Base-by-base conservation (phyloP, 2,888 invertebrate genomes). In the Drosophila subsilvestris region DNA sequence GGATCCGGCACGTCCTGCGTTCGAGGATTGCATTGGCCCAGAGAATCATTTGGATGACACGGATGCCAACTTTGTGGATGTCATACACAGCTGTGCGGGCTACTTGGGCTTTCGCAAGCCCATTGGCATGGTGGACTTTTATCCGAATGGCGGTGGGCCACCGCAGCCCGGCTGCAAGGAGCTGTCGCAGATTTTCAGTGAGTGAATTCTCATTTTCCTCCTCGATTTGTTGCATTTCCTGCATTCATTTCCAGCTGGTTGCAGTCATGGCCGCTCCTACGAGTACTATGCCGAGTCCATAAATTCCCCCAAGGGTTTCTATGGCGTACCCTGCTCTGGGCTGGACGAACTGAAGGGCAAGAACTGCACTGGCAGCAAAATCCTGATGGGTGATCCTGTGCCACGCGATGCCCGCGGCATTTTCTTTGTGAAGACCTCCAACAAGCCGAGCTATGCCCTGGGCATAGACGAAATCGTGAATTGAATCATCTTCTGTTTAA, bases 31-130 rank as follows among this genome's bases (percentile, higher is more conserved):
- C 50, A 90, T 91, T 67, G 91, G 91, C 0, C 91, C 91, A 0
- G 92, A 92, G 53, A 92, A 93, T 58, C 92, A 93, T 56, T 91
- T 96, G 51, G 95, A 95, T 75, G 91, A 91, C 32, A 93, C 92
- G 3, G 96, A 96, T 88, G 96, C 96, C 0, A 91, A 93, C 22
- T 96, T 96, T 83, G 96, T 95, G 29, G 96, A 96, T 87, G 93
- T 96, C 1, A 95, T 96, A 56, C 96, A 96, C 85, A 95, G 95
- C 0, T 94, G 95, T 78, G 94, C 94, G 0, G 96, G 96, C 0
- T 92, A 94, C 48, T 92, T 94, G 42, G 96, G 96, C 0, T 92
- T 90, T 59, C 82, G 87, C 6, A 90, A 89, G 22, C 90, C 95
- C 5, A 93, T 95, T 18, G 96, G 96, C 0, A 94, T 95, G 86